Base-by-base conservation (phyloP, 2,797 vertebrate species). In the Botia almorhae region DNA sequence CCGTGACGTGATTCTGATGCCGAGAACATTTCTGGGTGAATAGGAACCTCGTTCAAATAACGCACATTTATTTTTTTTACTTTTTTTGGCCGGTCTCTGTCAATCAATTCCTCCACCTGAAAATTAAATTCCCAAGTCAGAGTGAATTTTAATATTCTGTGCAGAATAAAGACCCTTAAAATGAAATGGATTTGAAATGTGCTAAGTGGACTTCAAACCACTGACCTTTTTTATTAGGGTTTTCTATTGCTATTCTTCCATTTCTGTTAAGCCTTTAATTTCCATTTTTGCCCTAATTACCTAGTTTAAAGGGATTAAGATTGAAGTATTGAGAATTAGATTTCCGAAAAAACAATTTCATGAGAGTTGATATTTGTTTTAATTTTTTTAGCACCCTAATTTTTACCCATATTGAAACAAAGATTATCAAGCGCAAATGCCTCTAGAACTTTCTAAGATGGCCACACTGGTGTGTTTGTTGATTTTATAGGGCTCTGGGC, bases 161-260 rank as follows among this genome's bases (percentile, higher is more conserved):
- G 19, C 81, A 69, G 21, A 58, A 76, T 67, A 50, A 67, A 58
- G 46, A 65, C 51, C 33, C 48, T 60, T 61, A 71, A 81, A 76
- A 55, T 48, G n/a, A 78, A 81, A 69, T 70, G 10, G n/a, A 33
- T 75, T 72, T 77, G 60, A 80, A 72, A 63, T 69, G 58, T 58
- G 53, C 58, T 64, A 65, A 56, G 60, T 73, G 48, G 55, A 63
- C 74, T 75, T 73, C 8, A 36, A 39, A n/a, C 13, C 56, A 33
- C 39, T 50, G 14, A 77, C 7, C 33, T 29, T 46, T 76, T 77
- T 33, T 13, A 56, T 55, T 13, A 56, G 33, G 29, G 10, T 10
- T 17, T 50, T 63, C 43, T 19, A 14, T 74, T 63, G 29, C 26
- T 8, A 1, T 50, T 63, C 10, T 51, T 8, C 43, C 26, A 75